Conservation (phyloP, 1,140 invertebrate species). For the Zaprionus kolodkinae region DNA sequence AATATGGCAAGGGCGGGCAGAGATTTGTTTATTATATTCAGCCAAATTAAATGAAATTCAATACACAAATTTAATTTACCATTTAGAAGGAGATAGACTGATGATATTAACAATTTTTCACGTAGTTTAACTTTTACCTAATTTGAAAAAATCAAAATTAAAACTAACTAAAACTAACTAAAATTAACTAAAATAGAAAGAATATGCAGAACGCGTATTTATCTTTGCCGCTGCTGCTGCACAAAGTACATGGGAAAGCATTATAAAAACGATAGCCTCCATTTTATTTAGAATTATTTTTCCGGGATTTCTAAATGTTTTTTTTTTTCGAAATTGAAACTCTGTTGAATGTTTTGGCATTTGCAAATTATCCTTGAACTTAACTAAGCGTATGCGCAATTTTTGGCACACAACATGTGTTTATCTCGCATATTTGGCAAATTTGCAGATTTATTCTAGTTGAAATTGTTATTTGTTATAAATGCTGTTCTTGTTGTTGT, state of each 20-base stretch:
- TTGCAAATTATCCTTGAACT: not conserved
- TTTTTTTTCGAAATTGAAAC: not conserved
- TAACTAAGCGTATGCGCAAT: constrained; percentile 23
- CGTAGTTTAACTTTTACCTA: too few species aligned
- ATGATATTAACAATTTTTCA: too few species aligned
- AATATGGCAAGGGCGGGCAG: not conserved
- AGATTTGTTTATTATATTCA: not conserved
- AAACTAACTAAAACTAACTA: too few species aligned
- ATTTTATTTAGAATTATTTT: not conserved
- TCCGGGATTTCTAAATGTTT: not conserved
- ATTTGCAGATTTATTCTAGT: constrained; percentile 24
- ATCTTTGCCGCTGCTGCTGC: not conserved
- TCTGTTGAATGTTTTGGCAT: not conserved
- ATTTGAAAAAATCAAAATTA: too few species aligned
- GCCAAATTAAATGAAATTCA: not conserved
- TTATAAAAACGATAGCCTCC: not conserved
- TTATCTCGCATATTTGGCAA: constrained; percentile 6
- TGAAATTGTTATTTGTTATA: constrained; percentile 15
- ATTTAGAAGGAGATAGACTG: too few species aligned
- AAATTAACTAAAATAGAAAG: not conserved
- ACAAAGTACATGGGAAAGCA: not conserved
- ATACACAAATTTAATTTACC: too few species aligned
- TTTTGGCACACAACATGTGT: constrained; percentile 12
- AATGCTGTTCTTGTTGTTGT: not conserved
- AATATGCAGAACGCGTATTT: not conserved